phyloP scores from a whole-genome alignment of 2,797 vertebrate genomes.

The Botia kubotai region DNA sequence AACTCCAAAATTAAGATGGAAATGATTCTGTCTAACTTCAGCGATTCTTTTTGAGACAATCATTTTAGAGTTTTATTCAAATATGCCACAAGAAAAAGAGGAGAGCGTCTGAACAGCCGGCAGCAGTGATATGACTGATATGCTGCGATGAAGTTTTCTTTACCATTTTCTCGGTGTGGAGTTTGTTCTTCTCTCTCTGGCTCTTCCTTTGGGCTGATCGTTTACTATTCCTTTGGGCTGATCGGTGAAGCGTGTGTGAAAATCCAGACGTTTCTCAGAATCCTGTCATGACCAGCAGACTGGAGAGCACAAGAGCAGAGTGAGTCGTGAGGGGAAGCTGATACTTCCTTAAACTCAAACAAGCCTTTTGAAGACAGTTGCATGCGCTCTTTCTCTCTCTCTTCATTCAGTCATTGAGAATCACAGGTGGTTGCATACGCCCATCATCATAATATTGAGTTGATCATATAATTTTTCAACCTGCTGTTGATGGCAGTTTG shows the following conservation, averaged over 20 bases:
- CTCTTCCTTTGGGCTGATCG: background rate
- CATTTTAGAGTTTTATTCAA: background rate
- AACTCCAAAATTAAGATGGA: background rate
- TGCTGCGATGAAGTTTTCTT: background rate
- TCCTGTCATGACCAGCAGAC: constrained; percentile 41
- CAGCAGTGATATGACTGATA: background rate
- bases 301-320: constrained; percentile 24
- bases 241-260: constrained; percentile 11
- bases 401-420: background rate
- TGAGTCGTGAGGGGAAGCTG: constrained; percentile 15
- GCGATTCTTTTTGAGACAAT: background rate
- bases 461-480: background rate
- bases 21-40: background rate
- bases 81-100: background rate
- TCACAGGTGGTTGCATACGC: constrained; percentile 19
- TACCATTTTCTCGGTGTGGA: constrained; percentile 47
- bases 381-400: background rate
- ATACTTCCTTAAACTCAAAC: constrained; percentile 79
- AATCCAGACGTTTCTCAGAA: constrained; percentile 32
- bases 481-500: background rate
- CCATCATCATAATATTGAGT: background rate
- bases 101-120: background rate
- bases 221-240: background rate
- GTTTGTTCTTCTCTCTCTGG: background rate
- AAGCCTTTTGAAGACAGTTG: constrained; percentile 42